Conservation (phyloP, 2,797 vertebrate genomes). For the Alcedo atthis region DNA sequence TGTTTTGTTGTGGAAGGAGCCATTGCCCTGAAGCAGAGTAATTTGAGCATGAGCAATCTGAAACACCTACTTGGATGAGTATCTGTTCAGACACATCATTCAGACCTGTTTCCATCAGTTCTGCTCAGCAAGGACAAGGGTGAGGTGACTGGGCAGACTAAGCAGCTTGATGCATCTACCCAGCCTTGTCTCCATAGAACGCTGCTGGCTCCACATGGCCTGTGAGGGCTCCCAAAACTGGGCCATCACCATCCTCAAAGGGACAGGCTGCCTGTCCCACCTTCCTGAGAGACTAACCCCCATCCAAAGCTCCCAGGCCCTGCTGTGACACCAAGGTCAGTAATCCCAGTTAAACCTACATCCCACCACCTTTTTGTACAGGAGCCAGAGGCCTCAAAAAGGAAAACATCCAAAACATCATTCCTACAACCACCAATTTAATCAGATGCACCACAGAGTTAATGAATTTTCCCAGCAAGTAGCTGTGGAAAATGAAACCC, state of each 20-base stretch:
- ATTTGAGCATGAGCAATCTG: not conserved
- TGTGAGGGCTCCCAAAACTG: not conserved
- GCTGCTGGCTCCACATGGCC: not conserved
- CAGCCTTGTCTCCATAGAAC: accelerated
- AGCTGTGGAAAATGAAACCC: not conserved
- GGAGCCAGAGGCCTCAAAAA: not conserved
- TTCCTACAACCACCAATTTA: not conserved
- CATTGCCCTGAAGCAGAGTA: not conserved
- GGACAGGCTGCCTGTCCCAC: not conserved
- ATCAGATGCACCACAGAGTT: not conserved
- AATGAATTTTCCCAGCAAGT: not conserved
- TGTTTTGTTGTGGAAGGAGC: not conserved
- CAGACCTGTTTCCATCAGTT: not conserved
- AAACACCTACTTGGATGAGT: not conserved
- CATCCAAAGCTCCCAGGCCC: not conserved
- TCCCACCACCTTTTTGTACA: not conserved
- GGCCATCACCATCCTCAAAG: not conserved
- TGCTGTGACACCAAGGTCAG: not conserved
- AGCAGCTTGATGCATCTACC: not conserved
- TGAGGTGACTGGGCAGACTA: not conserved
- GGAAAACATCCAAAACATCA: not conserved
- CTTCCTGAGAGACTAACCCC: accelerated
- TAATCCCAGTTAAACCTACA: not conserved
- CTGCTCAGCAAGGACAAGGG: not conserved
- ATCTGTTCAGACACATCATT: not conserved